These are phyloP conservation scores for Anarhynchus alexandrinus DNA, from an alignment of 2,113 vertebrate genomes.

Conservation along the genomic window DNA sequence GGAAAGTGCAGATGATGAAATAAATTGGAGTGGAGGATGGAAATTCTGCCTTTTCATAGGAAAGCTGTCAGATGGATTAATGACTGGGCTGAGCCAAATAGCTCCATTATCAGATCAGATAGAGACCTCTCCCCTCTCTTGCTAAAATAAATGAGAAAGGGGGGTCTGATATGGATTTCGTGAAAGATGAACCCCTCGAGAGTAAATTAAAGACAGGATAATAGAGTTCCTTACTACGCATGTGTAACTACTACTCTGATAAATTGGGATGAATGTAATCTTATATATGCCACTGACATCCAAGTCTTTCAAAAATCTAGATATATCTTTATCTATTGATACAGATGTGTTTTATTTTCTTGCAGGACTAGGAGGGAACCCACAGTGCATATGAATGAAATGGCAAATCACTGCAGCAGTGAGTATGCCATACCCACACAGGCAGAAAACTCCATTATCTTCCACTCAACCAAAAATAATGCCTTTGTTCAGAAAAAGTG, in stretches of 20 bases:
- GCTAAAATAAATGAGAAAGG: conserved; percentile 43
- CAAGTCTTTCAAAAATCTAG: background rate
- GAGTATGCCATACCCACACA: background rate
- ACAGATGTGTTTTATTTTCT: conserved; percentile 16
- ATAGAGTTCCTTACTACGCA: conserved; percentile 9
- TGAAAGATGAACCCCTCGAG: conserved; percentile 22
- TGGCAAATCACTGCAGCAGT: background rate
- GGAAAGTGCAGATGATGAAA: conserved; percentile 36
- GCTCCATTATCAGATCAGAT: conserved; percentile 37
- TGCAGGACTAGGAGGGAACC: background rate
- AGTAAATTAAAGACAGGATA: conserved; percentile 49
- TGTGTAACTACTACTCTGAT: background rate
- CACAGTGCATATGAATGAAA: background rate
- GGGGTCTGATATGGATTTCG: conserved; percentile 38
- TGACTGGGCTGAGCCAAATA: conserved; percentile 21
- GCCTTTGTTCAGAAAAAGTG: background rate
- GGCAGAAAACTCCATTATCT: background rate
- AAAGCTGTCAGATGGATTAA: conserved; percentile 58
- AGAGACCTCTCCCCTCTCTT: conserved; percentile 25
- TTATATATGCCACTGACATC: background rate
- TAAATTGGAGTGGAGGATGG: conserved; percentile 20
- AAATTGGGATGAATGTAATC: conserved; percentile 4
- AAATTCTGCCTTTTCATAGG: conserved; percentile 50
- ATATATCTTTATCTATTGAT: background rate
- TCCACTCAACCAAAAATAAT: background rate